A percentile compares a stretch with the other conserved stretches of the same genome.
Evolutionary conservation across 2,113 vertebrate species (phyloP).

Genomic region (Vidua chalybeata): DNA sequence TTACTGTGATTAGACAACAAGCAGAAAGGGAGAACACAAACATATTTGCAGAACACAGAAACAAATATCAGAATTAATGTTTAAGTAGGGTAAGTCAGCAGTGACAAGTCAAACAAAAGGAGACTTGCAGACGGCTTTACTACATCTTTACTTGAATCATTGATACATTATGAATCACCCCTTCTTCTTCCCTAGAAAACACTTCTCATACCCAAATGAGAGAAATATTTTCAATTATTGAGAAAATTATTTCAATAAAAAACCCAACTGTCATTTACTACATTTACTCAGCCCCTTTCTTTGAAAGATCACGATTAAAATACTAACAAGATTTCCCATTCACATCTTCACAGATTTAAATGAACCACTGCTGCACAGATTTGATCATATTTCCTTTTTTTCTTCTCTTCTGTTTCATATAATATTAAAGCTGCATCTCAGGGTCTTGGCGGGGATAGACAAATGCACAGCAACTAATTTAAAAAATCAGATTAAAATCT

Average conservation of each 20-base stretch:
- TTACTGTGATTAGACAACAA: background rate
- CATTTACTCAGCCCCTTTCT: background rate
- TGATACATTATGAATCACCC: background rate
- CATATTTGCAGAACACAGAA: background rate
- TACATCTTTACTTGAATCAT: background rate
- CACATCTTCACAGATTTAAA: background rate
- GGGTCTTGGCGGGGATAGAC: background rate
- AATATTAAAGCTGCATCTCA: background rate
- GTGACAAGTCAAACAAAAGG: background rate
- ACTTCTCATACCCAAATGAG: background rate
- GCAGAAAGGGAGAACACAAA: background rate
- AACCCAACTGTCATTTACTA: background rate
- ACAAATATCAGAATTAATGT: background rate
- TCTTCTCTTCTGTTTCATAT: background rate
- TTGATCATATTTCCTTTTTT: background rate
- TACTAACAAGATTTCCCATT: background rate
- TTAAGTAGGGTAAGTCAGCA: background rate
- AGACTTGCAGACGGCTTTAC: background rate
- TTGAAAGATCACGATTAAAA: background rate
- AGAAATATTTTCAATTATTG: background rate
- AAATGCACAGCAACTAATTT: background rate
- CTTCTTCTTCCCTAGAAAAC: background rate
- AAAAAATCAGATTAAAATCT: conserved; percentile 68
- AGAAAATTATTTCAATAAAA: background rate
- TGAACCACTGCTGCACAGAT: background rate